Evolutionary conservation across 2,797 vertebrate genomes (phyloP), one percentile per base, ranked within the genome.

Genomic region (Girardinus metallicus): DNA sequence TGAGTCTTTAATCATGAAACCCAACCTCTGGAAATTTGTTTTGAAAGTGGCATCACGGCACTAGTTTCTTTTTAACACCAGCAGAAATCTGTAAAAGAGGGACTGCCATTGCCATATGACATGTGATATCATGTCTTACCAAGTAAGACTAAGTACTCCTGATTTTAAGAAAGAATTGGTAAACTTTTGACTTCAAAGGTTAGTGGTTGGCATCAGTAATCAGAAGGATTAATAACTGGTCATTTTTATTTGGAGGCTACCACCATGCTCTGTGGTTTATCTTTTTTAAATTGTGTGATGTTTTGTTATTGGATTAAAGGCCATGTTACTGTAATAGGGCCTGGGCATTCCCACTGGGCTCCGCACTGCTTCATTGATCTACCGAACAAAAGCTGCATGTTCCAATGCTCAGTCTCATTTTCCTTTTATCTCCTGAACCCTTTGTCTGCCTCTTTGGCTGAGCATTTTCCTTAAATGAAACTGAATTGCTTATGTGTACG

Each of bases 301-400:
- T 79, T 86, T 88, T 91, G 86, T 89, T 91, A 92, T 93, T 93
- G 89, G 87, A 91, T 89, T 90, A 88, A 85, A 90, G 85, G 89
- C 83, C 87, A 83, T 87, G 90, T 93, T 93, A 91, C 93, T 89
- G 94, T 91, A 91, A 94, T 87, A 80, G 83, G 85, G 87, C 75
- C 91, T 46, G 74, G 84, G 83, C 80, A 83, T 94, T 93, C 91
- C 93, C 92, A 88, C 90, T 86, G 91, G 91, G 80, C 88, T 77
- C 53, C 18, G 77, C 85, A 86, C 73, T 86, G 85, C 85, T 81
- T 89, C 89, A 92, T 90, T 91, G 92, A 95, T 93, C 89, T 89
- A 83, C 89, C 84, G 78, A 93, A 91, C 82, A 89, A 92, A 84
- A 75, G 87, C 88, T 88, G 77, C 87, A 87, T 85, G 91, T 91